Evolutionary conservation across 2,888 invertebrate species (phyloP), one percentile per base, ranked within the genome.

Genomic region (Eurois occulta): DNA sequence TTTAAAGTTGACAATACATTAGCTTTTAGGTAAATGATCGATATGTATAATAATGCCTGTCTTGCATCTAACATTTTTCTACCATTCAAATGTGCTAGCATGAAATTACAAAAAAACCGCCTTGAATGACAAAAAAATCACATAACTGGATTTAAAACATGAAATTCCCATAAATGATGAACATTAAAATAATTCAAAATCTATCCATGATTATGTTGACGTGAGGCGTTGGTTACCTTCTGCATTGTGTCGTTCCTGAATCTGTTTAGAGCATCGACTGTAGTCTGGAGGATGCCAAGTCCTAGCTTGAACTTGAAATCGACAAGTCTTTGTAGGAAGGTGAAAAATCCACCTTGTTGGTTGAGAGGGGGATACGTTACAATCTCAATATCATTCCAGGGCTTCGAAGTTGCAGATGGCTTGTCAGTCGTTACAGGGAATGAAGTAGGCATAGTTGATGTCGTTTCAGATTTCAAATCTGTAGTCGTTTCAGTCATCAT

Each of bases 301-400:
- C 98, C 98, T 67, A 98, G 92, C 88, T 97, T 97, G 48, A 98
- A 95, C 92, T 98, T 98, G 74, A 98, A 97, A 90, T 98, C 97
- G 4, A 98, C 97, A 60, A 98, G 93, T 86, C 97, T 97, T 90
- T 97, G 97, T 32, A 98, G 91, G 77, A 98, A 96, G 24, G 97
- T 96, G 72, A 98, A 95, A 76, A 98, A 93, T 2, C 97, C 96
- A 28, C 92, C 94, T 24, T 95, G 93, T 84, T 94, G 92, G 52
- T 92, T 93, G 21, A 91, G 82, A 4, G 96, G 96, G 13, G 96
- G 96, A 79, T 96, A 96, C 0, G 96, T 96, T 35, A 94, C 91
- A 3, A 95, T 90, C 83, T 96, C 96, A 41, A 96, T 95, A 48
- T 91, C 87, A 48, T 91, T 75, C 68, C 83, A 85, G 0, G 86